Percentiles rank a stretch among this genome's conserved stretches.
These are phyloP conservation scores for Pseudochirops cupreus DNA, from an alignment of 2,797 vertebrate genomes.

Conservation along the genomic window DNA sequence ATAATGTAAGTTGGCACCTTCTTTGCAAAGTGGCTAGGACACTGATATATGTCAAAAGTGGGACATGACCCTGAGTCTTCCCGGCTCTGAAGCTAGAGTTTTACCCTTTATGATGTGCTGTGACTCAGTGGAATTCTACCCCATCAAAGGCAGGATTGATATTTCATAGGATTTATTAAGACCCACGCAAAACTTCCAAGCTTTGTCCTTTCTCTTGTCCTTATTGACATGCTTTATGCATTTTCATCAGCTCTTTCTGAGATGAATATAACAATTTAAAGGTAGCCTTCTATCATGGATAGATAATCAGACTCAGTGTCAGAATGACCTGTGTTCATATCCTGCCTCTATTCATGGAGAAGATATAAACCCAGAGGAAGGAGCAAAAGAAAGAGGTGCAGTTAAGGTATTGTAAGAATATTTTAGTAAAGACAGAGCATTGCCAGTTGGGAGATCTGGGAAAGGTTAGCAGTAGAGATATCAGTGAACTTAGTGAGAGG, in stretches of 20 bases:
- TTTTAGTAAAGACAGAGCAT: neutral
- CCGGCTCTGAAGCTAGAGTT: neutral
- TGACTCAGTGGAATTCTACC: neutral
- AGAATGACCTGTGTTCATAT: neutral
- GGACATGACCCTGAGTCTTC: neutral
- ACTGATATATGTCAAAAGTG: neutral
- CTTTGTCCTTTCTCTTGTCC: neutral
- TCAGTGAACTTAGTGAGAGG: neutral
- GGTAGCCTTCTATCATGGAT: neutral
- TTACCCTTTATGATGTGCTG: neutral
- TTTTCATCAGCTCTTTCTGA: neutral
- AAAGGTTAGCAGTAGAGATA: neutral
- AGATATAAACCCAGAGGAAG: neutral
- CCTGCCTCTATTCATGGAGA: neutral
- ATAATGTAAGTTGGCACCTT: neutral
- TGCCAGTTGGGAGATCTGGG: neutral
- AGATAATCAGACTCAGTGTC: neutral
- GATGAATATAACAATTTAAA: neutral
- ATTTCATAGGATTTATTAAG: neutral
- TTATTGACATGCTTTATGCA: neutral
- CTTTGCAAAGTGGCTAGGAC: neutral
- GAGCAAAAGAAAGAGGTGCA: neutral
- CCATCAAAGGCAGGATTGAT: neutral
- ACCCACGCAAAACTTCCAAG: neutral
- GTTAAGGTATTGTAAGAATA: neutral